phyloP scores from a whole-genome alignment of 2,888 invertebrate species.

The Aporophyla lueneburgensis region DNA sequence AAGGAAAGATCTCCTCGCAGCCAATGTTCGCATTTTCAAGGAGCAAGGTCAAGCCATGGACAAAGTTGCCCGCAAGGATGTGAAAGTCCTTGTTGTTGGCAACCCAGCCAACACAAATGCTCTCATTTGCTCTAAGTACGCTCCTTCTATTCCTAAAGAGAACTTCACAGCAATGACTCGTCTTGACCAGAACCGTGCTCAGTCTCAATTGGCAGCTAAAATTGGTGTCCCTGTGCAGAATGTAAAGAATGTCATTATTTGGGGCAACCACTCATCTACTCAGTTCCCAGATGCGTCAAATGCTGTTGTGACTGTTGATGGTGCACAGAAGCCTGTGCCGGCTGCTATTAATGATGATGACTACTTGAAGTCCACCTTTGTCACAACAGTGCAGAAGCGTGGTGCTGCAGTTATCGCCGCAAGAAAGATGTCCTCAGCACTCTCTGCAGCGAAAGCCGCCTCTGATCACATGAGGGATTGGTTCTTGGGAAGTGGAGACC shows the following conservation, averaged over 20 bases:
- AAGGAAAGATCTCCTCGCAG: constrained; percentile 98
- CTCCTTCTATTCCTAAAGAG: constrained; percentile 98
- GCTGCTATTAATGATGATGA: constrained; percentile 95
- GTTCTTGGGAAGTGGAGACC: constrained; percentile 96
- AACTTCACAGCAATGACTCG: constrained; percentile 99
- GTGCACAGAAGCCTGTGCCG: constrained; percentile 91
- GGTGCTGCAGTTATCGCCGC: constrained; percentile 99
- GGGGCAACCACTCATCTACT: constrained; percentile 99
- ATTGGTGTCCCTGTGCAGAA: constrained; percentile 93
- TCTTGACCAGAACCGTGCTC: constrained; percentile 99
- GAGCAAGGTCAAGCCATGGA: constrained; percentile 98
- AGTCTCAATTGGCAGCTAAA: constrained; percentile 95
- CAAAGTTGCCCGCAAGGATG: constrained; percentile 96
- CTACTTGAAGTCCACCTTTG: constrained; percentile 95
- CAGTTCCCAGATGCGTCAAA: constrained; percentile 98
- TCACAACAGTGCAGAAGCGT: constrained; percentile 98
- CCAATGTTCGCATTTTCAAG: constrained; percentile 99
- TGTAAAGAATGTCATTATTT: constrained; percentile 98
- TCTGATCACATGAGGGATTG: constrained; percentile 99
- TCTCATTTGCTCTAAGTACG: constrained; percentile 98
- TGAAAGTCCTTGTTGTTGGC: constrained; percentile 99
- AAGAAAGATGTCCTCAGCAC: constrained; percentile 99
- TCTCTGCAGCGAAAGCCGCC: constrained; percentile 99
- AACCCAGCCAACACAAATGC: constrained; percentile 99
- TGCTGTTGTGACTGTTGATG: constrained; percentile 91